These are phyloP conservation scores for Cynopterus sphinx DNA, from an alignment of 2,797 vertebrate genomes.

Conservation along the genomic window DNA sequence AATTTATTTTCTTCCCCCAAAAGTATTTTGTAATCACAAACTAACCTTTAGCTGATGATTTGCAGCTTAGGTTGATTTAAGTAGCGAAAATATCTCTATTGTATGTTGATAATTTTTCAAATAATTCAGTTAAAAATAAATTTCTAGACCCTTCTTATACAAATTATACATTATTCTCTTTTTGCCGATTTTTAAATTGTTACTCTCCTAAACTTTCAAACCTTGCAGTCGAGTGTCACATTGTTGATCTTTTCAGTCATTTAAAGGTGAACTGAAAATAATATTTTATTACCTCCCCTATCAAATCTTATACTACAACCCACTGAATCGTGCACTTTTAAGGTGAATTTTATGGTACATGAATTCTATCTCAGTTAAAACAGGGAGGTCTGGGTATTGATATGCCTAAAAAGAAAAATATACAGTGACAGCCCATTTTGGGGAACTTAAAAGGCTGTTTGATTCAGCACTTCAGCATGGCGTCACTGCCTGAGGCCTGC, in stretches of 20 bases:
- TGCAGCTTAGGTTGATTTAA: constrained; percentile 21
- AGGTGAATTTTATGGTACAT: not conserved
- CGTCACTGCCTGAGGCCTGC: not conserved
- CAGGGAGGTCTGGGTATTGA: not conserved
- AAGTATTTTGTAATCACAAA: constrained; percentile 28
- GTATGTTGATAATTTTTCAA: not conserved
- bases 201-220: not conserved
- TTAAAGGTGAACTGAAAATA: not conserved
- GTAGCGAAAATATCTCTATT: not conserved
- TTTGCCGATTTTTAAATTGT: not conserved
- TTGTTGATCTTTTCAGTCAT: not conserved
- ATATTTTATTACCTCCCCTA: not conserved
- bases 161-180: not conserved
- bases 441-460: not conserved
- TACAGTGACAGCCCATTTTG: not conserved
- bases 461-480: not conserved
- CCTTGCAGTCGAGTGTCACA: not conserved
- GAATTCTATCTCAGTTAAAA: not conserved
- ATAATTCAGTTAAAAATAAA: constrained; percentile 30
- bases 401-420: constrained; percentile 29
- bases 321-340: not conserved
- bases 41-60: not conserved
- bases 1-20: not conserved
- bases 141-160: not conserved
- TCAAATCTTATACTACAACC: not conserved